phyloP scores from a whole-genome alignment of 2,113 vertebrate genomes.

The Mus spicilegus region DNA sequence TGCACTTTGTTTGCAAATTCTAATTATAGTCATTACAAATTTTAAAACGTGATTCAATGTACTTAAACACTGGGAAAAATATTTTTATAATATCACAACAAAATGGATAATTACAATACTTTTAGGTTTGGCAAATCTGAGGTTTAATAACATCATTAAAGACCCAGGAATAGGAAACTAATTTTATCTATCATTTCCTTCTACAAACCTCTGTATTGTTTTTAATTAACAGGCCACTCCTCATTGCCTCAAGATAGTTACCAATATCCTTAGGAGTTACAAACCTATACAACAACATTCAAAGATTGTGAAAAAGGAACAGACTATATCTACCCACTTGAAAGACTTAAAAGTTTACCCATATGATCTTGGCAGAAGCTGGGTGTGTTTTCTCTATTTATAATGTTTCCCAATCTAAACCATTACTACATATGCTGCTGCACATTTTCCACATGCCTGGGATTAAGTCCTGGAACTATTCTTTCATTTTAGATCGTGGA shows the following conservation, averaged over 20 bases:
- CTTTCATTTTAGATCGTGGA: constrained; percentile 32
- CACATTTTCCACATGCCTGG: neutral
- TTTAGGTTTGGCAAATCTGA: neutral
- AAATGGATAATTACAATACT: neutral
- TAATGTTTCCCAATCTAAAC: constrained; percentile 35
- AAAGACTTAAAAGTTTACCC: neutral
- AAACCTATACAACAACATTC: neutral
- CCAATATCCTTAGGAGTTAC: neutral
- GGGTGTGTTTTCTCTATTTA: constrained; percentile 3
- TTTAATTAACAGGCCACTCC: neutral
- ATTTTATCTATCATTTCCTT: neutral
- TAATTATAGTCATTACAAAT: neutral
- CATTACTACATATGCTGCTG: constrained; percentile 2
- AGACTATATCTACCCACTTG: neutral
- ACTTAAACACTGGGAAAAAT: neutral
- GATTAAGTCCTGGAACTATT: constrained; percentile 4
- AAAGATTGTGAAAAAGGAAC: neutral
- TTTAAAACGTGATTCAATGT: constrained; percentile 48
- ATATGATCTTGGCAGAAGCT: neutral
- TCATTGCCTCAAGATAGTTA: neutral
- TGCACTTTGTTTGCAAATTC: constrained; percentile 25
- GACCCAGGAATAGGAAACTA: neutral
- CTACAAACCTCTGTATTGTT: neutral
- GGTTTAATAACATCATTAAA: neutral
- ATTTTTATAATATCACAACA: neutral